Evolutionary conservation across 1,140 invertebrate species (phyloP).

Genomic region (Palaemon carinicauda): DNA sequence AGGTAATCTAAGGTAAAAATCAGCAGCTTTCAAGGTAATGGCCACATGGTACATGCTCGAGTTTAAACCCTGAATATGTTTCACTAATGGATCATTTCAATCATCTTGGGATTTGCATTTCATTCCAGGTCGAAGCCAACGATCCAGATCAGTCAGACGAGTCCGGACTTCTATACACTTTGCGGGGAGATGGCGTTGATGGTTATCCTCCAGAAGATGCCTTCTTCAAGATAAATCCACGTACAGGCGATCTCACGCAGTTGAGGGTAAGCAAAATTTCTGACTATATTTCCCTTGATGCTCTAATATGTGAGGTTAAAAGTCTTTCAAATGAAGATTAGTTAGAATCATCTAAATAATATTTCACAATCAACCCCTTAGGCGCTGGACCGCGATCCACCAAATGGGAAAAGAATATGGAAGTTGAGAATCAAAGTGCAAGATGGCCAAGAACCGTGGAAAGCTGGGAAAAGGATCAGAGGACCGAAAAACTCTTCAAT

Average conservation of each 20-base stretch:
- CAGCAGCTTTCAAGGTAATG: too few species aligned
- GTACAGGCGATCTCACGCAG: constrained; percentile 34
- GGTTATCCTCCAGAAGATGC: background rate
- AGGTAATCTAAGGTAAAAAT: too few species aligned
- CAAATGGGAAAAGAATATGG: constrained; percentile 14
- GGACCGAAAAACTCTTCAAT: too few species aligned
- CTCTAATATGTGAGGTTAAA: too few species aligned
- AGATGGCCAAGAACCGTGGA: background rate
- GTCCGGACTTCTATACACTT: constrained; percentile 11
- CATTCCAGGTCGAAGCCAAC: background rate
- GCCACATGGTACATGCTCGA: too few species aligned
- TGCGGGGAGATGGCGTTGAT: constrained; percentile 23
- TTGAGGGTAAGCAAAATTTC: constrained; percentile 25
- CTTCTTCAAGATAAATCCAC: constrained; percentile 44
- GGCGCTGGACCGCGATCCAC: constrained; percentile 26
- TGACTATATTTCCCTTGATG: background rate
- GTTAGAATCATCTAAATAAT: too few species aligned
- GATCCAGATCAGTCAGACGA: constrained; percentile 8
- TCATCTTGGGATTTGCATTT: too few species aligned
- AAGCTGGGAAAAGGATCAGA: too few species aligned
- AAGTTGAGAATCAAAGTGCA: constrained; percentile 9
- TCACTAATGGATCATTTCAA: too few species aligned
- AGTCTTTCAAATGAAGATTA: too few species aligned
- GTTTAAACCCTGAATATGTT: too few species aligned
- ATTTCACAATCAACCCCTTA: background rate